Base-by-base conservation (phyloP, 2,113 vertebrate species). In the Laterallus jamaicensis region DNA sequence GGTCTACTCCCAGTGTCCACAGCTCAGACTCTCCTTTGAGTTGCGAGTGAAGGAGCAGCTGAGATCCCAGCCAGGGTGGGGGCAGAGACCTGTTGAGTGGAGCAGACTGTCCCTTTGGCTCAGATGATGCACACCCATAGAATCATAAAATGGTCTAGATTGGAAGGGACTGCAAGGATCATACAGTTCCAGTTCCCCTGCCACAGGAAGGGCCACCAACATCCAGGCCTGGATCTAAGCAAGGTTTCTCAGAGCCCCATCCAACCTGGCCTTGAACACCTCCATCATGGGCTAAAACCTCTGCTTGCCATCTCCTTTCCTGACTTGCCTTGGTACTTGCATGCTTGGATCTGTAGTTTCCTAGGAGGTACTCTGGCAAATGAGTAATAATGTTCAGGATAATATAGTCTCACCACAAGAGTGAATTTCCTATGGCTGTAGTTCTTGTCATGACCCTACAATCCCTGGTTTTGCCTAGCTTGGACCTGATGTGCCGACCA, bases 251-350 rank as follows among this genome's bases (percentile, higher is more conserved):
- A 47, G 17, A 17, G 44, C 17, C 44, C 44, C 44, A 47, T 47
- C 44, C 44, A 47, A 47, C 44, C 44, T 47, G 44, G 44, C 44
- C 44, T 47, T 47, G 44, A 47, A 47, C 17, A 44, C 42, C 42
- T 44, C 42, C 42, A 44, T 20, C 20, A 26, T 60, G 68, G 68
- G 35, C 73, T 69, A 35, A 64, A 83, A 19, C 19, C 11, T 55
- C 59, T 71, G 4, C 44, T 70, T 58, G n/a, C 12, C 15, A 40
- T 50, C 39, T 80, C n/a, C 49, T 60, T 76, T 76, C 32, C 19
- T 28, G 39, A 0, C n/a, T 90, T 0, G 0, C 24, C 32, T 20
- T 52, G 73, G 7, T 76, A 56, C 0, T 0, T 71, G 29, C 22
- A 6, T 42, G 10, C n/a, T 42, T 85, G 74, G 4, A 60, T 85